Evolutionary conservation across 2,113 vertebrate genomes (phyloP), one percentile per base, ranked within the genome.

Genomic region (Prinia subflava): DNA sequence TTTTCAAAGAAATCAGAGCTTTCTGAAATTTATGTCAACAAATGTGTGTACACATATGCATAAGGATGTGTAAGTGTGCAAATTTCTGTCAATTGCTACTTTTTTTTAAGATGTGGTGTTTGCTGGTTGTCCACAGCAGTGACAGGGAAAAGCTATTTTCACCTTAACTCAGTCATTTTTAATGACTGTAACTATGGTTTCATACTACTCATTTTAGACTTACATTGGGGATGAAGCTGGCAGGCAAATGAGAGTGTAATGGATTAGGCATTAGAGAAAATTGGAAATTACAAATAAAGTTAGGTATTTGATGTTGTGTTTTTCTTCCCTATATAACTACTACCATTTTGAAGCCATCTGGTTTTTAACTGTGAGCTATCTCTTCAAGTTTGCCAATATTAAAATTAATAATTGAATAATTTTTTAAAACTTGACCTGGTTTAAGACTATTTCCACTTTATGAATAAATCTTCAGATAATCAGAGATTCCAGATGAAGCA

Each of bases 271-370:
- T 83, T 9, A 8, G 63, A 80, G 60, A 95, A 90, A 64, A 90
- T 11, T 85, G 35, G 46, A 79, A 96, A 93, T 91, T 62, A 86
- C n/a, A 93, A 96, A 78, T 84, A 91, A 88, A 56, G 6, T 65
- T 87, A 39, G 41, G n/a, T 82, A 79, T 69, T 89, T 95, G 65
- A 65, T 59, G 56, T 60, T 15, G 11, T 53, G 6, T 25, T 95
- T 94, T 93, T 35, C 33, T 76, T 13, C 13, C 69, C 46, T 68
- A 0, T 60, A n/a, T 53, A 77, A 27, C 12, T 86, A 59, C 84
- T 92, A 79, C 37, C 33, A n/a, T 39, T 31, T 76, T 84, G 53
- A 94, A 91, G 13, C 13, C 25, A 39, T 78, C 44, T 68, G 18
- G 60, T 96, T 90, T 20, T 5, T 79, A 84, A 89, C 28, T 78